These are phyloP conservation scores for Sebastes variabilis DNA, from an alignment of 2,797 vertebrate species.

Conservation along the genomic window DNA sequence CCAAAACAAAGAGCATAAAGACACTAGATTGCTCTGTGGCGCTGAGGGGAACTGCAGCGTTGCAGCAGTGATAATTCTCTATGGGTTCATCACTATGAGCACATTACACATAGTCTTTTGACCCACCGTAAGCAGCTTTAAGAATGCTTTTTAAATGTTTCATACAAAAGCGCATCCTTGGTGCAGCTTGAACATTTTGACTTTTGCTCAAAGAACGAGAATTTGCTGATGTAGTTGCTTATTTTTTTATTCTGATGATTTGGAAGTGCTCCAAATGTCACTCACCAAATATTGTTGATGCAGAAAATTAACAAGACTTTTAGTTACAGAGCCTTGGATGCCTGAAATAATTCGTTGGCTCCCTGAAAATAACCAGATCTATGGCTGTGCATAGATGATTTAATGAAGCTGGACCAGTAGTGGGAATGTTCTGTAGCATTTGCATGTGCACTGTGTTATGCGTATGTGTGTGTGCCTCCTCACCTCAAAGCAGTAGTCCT, in stretches of 20 bases:
- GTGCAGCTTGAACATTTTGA: too few species aligned
- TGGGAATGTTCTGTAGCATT: background rate
- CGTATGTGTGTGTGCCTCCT: conserved; percentile 7
- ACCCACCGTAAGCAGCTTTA: background rate
- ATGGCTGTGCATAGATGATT: background rate
- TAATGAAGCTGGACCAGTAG: background rate
- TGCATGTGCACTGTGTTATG: background rate
- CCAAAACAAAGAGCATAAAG: background rate
- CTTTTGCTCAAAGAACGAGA: background rate
- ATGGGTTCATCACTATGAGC: background rate
- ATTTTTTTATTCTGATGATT: background rate
- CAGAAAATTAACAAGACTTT: background rate
- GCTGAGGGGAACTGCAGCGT: background rate
- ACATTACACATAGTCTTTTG: background rate
- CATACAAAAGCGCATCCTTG: too few species aligned
- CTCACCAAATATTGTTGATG: background rate
- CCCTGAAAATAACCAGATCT: background rate
- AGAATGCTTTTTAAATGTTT: background rate
- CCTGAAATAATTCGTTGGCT: background rate
- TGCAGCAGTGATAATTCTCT: too few species aligned
- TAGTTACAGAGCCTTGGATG: too few species aligned
- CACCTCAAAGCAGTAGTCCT: conserved; percentile 92
- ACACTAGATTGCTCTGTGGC: background rate
- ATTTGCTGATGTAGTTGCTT: background rate
- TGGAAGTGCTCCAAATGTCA: background rate